Base-by-base conservation (phyloP, 2,113 vertebrate species). In the Ptilonorhynchus violaceus region DNA sequence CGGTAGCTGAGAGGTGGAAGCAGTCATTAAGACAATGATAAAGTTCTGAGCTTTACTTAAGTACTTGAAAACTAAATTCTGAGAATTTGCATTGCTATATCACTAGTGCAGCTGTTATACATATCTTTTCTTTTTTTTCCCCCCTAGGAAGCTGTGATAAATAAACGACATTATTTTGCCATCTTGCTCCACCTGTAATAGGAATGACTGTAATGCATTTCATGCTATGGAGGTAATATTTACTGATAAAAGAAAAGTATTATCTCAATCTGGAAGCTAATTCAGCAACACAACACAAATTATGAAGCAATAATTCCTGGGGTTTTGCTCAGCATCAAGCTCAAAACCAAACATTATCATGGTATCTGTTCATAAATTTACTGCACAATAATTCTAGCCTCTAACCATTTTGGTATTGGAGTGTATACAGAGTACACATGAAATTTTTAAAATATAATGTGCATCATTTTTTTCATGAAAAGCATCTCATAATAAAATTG, bases 281-380 rank as follows among this genome's bases (percentile, higher is more conserved):
- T 97, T 97, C 79, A 96, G 44, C 67, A 93, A 89, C 62, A 93
- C 44, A 55, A 91, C 63, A 67, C 60, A 93, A 94, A 80, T 94
- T 95, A 96, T 75, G 80, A 67, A 85, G 15, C 30, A 79, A 68
- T 95, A 96, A 92, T 66, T 97, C 70, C 75, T 52, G n/a, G 7
- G 7, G 42, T 66, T 24, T 88, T 92, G 47, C 17, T 64, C 91
- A 95, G 50, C 16, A 70, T 42, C 80, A 89, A 91, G 58, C 37
- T 63, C 77, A 96, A 97, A 95, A 69, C 60, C 69, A 79, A 89
- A 42, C 16, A 75, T 58, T 63, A 53, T 74, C 46, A 30, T 11
- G 80, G 16, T 60, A 88, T 44, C 66, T 63, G 33, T 58, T 55
- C 25, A 49, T 87, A 93, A 91, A 64, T 63, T 94, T 95, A 85